Base-by-base conservation (phyloP, 2,113 vertebrate genomes). In the Pithys albifrons region DNA sequence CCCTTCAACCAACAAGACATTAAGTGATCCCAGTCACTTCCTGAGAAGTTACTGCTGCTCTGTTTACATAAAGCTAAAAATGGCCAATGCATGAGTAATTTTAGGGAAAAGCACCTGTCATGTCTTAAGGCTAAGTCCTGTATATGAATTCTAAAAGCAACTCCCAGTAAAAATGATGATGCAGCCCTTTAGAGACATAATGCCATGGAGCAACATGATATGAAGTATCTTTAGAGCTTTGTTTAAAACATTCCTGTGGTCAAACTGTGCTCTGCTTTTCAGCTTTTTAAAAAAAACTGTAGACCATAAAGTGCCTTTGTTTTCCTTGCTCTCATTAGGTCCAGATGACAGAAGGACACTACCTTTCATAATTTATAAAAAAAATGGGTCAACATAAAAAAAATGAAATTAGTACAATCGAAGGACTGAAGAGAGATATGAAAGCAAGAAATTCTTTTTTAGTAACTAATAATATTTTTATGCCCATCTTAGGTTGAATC, bases 31-130 rank as follows among this genome's bases (percentile, higher is more conserved):
- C 29, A 67, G 19, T n/a, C 12, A 10, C n/a, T 94, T 94, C 54
- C 43, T 58, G 37, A 31, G n/a, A 91, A 83, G 35, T 55, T 76
- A 55, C 13, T 69, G 11, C 48, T 41, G 11, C 35, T 85, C 64
- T 86, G 33, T 89, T 91, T 78, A 62, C n/a, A 76, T 29, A 74
- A 75, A 93, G 20, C n/a, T 91, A 73, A 71, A 88, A 90, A 39
- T 37, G 59, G 35, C 52, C 39, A 76, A 65, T 0, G 5, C 25
- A 16, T 43, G 46, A 71, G 14, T 73, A 85, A 85, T 77, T 76
- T 74, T 55, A 74, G 76, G 43, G 45, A 11, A 66, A 22, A 89
- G 19, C 15, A 71, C 83, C 27, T 89, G 28, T 75, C 31, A 37
- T 54, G 46, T 81, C 61, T 84, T 76, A 90, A 91, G 59, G n/a